Base-by-base conservation (phyloP, 2,113 vertebrate species). In the Gymnogyps californianus region DNA sequence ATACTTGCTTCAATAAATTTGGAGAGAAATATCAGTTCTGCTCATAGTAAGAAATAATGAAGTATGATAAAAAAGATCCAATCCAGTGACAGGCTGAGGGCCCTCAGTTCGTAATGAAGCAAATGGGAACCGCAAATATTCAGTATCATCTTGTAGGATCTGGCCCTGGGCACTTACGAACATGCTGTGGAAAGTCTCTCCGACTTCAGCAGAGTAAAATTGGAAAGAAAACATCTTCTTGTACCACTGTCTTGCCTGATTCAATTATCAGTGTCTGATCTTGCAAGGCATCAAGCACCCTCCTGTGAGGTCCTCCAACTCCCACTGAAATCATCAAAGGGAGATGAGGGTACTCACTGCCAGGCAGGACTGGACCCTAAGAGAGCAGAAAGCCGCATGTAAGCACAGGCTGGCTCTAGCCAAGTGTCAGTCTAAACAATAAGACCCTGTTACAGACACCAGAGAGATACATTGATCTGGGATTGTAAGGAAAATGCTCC, bases 161-260 rank as follows among this genome's bases (percentile, higher is more conserved):
- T 32, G 65, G 54, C 57, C 57, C 83, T 36, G 44, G 38, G 46
- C 75, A 90, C 58, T 86, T 71, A 81, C 0, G 20, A 77, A 93
- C 69, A 20, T 2, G 9, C 66, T 66, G 58, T 57, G 49, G 52
- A 82, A 97, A 94, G 46, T 66, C 77, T 78, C 28, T 61, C 62
- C 24, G 57, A 94, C 75, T 91, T 94, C 82, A 82, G 67, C 67
- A 76, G 61, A 87, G 31, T 19, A 79, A 92, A 94, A 95, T 18
- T 86, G 71, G 84, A 96, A 93, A 92, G 71, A 93, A 94, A 96
- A 96, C 72, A 93, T 96, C 94, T 96, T 89, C 93, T 81, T 91
- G 38, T 82, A 71, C 81, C 51, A 20, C 76, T 83, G 32, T n/a
- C 89, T 88, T 74, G 70, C 51, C 51, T 46, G 62, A 96, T 95